Percentiles rank a stretch among this genome's conserved stretches.
phyloP scores from a whole-genome alignment of 2,113 vertebrate species.

The pig (Sus scrofa) region DNA sequence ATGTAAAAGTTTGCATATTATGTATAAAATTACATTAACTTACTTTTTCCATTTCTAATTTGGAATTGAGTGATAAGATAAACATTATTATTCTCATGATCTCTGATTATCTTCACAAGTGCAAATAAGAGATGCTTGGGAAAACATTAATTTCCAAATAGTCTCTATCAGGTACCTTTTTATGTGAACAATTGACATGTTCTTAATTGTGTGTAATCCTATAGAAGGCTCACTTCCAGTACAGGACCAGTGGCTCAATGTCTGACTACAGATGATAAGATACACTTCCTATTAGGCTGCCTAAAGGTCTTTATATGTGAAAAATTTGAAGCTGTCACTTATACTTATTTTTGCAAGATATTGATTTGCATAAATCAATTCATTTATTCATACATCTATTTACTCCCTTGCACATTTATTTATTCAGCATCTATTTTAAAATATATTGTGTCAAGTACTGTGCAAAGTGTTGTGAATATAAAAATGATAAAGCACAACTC shows the following conservation, averaged over 20 bases:
- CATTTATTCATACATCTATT: neutral
- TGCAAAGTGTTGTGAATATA: neutral
- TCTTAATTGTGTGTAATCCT: neutral
- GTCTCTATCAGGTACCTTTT: neutral
- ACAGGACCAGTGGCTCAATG: too few species aligned
- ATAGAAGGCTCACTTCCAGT: neutral
- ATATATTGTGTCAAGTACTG: neutral
- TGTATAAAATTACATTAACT: neutral
- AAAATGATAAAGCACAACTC: neutral
- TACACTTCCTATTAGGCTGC: neutral
- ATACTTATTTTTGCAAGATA: neutral
- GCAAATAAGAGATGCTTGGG: neutral
- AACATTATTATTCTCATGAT: neutral
- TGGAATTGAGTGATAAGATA: neutral
- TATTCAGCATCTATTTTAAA: slow-evolving; percentile 26
- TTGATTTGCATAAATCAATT: neutral
- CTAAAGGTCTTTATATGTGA: neutral
- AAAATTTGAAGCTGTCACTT: neutral
- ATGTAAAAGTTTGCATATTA: neutral
- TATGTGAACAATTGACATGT: neutral
- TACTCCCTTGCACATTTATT: neutral
- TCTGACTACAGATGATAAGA: too few species aligned
- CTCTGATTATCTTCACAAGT: neutral
- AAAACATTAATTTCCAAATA: neutral
- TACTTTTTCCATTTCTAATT: neutral